Evolutionary conservation across 2,888 invertebrate genomes (phyloP).

Genomic region (Esperia sulphurella): DNA sequence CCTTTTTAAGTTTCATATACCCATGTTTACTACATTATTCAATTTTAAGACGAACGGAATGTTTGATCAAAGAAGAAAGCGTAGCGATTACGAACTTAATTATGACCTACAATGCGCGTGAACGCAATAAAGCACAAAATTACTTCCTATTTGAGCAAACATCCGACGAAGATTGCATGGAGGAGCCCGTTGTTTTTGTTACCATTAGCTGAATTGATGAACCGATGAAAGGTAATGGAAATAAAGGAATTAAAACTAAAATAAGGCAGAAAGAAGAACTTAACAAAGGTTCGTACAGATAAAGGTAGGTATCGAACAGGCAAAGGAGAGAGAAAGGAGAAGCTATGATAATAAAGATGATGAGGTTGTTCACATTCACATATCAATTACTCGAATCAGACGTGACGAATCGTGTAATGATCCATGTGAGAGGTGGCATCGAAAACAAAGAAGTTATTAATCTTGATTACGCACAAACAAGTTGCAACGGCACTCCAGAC

Average conservation of each 20-base stretch:
- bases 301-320: too few species aligned
- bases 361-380: background rate
- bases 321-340: too few species aligned
- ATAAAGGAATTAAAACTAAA: too few species aligned
- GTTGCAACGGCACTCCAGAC: slow-evolving; percentile 19
- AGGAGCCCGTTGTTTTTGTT: slow-evolving; percentile 5
- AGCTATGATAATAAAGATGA: too few species aligned
- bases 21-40: background rate
- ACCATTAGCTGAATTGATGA: background rate
- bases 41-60: slow-evolving; percentile 2
- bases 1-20: background rate
- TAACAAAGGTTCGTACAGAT: too few species aligned
- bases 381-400: background rate
- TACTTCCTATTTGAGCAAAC: slow-evolving; percentile 53
- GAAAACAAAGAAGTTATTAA: slow-evolving; percentile 19
- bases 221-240: background rate
- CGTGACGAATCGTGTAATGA: background rate
- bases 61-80: slow-evolving; percentile 49
- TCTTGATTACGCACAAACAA: slow-evolving; percentile 31
- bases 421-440: slow-evolving; percentile 3
- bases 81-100: slow-evolving; percentile 58
- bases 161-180: slow-evolving; percentile 32
- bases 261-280: too few species aligned
- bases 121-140: slow-evolving; percentile 68
- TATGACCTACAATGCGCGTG: slow-evolving; percentile 55